Evolutionary conservation across 2,888 invertebrate species (phyloP), one percentile per base, ranked within the genome.

Genomic region (Oxyteleia sp.): DNA sequence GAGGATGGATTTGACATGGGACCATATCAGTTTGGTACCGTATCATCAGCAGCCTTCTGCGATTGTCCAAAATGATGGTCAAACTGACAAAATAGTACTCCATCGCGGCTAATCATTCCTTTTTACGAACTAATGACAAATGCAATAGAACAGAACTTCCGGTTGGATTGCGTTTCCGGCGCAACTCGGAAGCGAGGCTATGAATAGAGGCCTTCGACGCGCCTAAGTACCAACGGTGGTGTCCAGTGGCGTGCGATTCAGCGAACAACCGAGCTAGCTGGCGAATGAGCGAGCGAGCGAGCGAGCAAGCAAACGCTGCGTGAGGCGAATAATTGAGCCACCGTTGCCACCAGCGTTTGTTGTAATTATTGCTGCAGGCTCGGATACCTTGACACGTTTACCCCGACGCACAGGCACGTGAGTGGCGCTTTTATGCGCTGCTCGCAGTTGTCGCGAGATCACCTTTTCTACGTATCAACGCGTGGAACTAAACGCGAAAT

Each of bases 301-400:
- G 29, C 32, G 2, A 8, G 38, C 38, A 10, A 63, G 64, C 74
- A n/a, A 45, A 47, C 72, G 61, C 82, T 82, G 76, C 78, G 71
- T 72, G 76, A 59, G 64, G 66, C 61, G 72, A 76, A 71, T 72
- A 82, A 82, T 71, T 66, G 66, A 76, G 64, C 66, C 71, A 55
- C 64, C 35, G 74, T 68, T 69, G 68, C 75, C 82, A 82, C 59
- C 59, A 59, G 66, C 66, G 71, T 66, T 79, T 55, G 71, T 51
- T 64, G 81, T 68, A 82, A 82, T 82, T 82, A 78, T 78, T 68
- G 43, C 41, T 45, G 61, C 61, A 63, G 41, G 72, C 82, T 76
- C 55, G 66, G 78, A 32, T 72, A 68, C 82, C 82, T 82, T 82
- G 82, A 82, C 82, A 82, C 82, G 82, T 82, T 82, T 82, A 78